Evolutionary conservation across 2,888 invertebrate genomes (phyloP).

Genomic region (Xestia c-nigrum): DNA sequence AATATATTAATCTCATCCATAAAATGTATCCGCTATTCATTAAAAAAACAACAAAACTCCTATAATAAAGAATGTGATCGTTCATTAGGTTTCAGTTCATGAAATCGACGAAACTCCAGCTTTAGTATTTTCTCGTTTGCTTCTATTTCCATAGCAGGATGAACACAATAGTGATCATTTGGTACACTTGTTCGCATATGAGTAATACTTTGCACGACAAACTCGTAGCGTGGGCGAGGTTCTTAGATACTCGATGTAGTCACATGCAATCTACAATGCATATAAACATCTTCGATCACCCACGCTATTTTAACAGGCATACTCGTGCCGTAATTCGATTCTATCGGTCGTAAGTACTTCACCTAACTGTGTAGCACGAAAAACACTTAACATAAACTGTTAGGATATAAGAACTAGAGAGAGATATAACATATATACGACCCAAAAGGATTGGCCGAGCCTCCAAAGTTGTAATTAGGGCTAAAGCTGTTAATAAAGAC

Average conservation of each 20-base stretch:
- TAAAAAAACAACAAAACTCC: slow-evolving; percentile 2
- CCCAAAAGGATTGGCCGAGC: background rate
- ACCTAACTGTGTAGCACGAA: slow-evolving; percentile 25
- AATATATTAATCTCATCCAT: background rate
- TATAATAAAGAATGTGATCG: slow-evolving; percentile 13
- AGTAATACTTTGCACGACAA: slow-evolving; percentile 26
- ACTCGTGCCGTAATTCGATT: slow-evolving; percentile 57
- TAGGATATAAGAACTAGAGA: background rate
- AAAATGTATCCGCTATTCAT: background rate
- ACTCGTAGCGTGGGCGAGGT: slow-evolving; percentile 55
- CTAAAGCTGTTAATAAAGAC: slow-evolving; percentile 3
- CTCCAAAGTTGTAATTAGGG: slow-evolving; percentile 8
- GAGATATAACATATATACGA: background rate
- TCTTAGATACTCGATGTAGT: slow-evolving; percentile 56
- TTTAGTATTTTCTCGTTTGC: slow-evolving; percentile 23
- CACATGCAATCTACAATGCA: slow-evolving; percentile 56
- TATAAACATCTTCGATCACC: slow-evolving; percentile 63
- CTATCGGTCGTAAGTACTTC: slow-evolving; percentile 42
- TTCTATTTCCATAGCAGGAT: slow-evolving; percentile 28
- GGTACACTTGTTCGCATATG: slow-evolving; percentile 37
- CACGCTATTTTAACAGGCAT: slow-evolving; percentile 53
- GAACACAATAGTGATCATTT: slow-evolving; percentile 49
- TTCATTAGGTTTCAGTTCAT: slow-evolving; percentile 47
- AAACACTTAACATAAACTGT: slow-evolving; percentile 26
- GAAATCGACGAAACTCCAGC: slow-evolving; percentile 25